Evolutionary conservation across 2,797 vertebrate species (phyloP).

Genomic region (Lagocephalus sceleratus): DNA sequence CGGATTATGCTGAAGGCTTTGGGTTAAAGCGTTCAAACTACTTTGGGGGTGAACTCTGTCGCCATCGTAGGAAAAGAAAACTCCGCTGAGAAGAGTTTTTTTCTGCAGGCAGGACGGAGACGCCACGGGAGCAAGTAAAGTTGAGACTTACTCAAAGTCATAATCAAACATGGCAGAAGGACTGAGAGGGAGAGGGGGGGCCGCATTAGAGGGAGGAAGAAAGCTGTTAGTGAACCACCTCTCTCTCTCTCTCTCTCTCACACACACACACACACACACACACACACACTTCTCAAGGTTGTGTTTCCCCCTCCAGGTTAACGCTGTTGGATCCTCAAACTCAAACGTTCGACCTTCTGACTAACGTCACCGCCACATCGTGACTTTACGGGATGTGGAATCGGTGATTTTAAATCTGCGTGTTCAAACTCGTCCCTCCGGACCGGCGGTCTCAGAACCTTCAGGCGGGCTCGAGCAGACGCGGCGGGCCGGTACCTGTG

Average conservation of each 20-base stretch:
- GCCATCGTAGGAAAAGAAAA: background rate
- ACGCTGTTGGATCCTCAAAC: no score
- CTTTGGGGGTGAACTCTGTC: background rate
- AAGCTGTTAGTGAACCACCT: conserved; percentile 91
- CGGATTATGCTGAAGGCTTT: no score
- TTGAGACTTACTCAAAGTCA: conserved; percentile 99
- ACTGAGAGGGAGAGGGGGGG: conserved; percentile 79
- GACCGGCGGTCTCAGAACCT: no score
- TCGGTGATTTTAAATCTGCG: no score
- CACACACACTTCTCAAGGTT: no score
- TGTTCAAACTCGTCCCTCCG: no score
- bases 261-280: conserved; percentile 17
- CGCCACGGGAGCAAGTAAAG: conserved; percentile 84
- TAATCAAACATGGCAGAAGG: conserved; percentile 99
- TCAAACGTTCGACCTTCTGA: no score
- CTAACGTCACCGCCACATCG: background rate
- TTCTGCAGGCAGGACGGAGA: conserved; percentile 50
- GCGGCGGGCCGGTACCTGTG: conserved; percentile 83
- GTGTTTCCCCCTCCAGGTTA: no score
- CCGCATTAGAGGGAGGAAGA: conserved; percentile 92
- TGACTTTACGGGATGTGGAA: no score
- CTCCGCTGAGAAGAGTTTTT: conserved; percentile 3
- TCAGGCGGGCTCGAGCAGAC: no score
- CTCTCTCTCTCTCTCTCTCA: conserved; percentile 24
- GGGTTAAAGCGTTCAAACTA: no score